Base-by-base conservation (phyloP, 2,113 vertebrate genomes). In the Centropus unirufus region DNA sequence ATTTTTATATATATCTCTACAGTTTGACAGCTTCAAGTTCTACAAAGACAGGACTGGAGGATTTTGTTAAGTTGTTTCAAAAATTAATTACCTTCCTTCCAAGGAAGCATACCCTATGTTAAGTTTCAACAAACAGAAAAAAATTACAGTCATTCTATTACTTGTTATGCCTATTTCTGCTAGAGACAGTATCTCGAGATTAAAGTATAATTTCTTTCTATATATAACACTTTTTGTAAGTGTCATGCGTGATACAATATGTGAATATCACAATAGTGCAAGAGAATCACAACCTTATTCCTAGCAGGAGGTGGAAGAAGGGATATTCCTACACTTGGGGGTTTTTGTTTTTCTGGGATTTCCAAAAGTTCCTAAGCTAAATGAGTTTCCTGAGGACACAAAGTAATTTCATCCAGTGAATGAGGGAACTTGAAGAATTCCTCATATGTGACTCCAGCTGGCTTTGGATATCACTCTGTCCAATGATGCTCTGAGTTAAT, bases 171-270 rank as follows among this genome's bases (percentile, higher is more conserved):
- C 11, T 76, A 12, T 69, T 85, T 88, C 66, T 57, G 13, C 36
- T 30, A 9, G 3, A 57, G 2, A 57, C 19, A 39, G 2, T 34
- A 5, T 3, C 55, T 67, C 1, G 0, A 29, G 30, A 12, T 18
- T 40, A 11, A 59, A 76, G 5, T 8, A 18, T 17, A 62, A 2
- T 34, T 94, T 44, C 26, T 20, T 79, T 79, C 44, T 61, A 1
- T 12, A 6, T 5, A 9, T 4, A 14, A 13, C 87, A 14, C 13
- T 11, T 82, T 34, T 62, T 36, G 29, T 5, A 84, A 55, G 24
- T 18, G 19, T 29, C 82, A 55, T 66, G 30, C 75, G 17, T 34
- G 17, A 59, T 42, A 32, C 26, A 34, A 24, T 39, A 8, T 59
- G 54, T 59, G 58, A 85, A 64, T 10, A 47, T 32, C 32, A 57